Evolutionary conservation across 2,797 vertebrate genomes (phyloP).

Genomic region (Erpetoichthys calabaricus): DNA sequence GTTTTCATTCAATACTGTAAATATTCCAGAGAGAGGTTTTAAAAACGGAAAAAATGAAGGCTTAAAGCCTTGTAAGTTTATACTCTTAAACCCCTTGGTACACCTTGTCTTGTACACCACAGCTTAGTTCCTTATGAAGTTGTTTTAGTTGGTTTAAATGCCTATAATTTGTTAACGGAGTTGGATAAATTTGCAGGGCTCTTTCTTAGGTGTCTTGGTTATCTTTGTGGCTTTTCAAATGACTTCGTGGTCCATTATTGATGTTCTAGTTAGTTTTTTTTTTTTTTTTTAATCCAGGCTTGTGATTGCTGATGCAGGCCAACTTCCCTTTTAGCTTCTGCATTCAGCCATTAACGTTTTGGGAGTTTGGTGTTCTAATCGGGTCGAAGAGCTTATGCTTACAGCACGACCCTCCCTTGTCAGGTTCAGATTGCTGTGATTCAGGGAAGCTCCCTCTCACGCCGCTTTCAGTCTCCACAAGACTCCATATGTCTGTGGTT

Average conservation of each 20-base stretch:
- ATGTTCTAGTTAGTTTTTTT: background rate
- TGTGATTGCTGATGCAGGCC: background rate
- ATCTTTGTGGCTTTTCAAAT: background rate
- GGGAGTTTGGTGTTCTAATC: no score
- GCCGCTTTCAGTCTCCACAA: no score
- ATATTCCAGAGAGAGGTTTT: background rate
- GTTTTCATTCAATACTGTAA: constrained; percentile 1
- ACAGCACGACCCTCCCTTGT: no score
- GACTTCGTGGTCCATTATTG: background rate
- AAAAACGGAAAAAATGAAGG: background rate
- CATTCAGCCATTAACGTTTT: no score
- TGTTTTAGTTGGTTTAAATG: constrained; percentile 1
- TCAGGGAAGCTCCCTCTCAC: no score
- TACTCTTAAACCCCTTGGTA: background rate
- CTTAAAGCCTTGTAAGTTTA: background rate
- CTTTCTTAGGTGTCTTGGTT: background rate
- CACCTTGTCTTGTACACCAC: background rate
- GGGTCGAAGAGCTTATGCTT: no score
- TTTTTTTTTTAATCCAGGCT: background rate
- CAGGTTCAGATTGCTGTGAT: no score
- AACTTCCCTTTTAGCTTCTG: no score
- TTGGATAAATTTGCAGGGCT: background rate
- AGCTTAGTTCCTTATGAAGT: constrained; percentile 1
- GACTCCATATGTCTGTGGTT: no score
- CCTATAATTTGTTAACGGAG: background rate